phyloP scores from a whole-genome alignment of 1,140 invertebrate species.

The Hesperophylax magnus region DNA sequence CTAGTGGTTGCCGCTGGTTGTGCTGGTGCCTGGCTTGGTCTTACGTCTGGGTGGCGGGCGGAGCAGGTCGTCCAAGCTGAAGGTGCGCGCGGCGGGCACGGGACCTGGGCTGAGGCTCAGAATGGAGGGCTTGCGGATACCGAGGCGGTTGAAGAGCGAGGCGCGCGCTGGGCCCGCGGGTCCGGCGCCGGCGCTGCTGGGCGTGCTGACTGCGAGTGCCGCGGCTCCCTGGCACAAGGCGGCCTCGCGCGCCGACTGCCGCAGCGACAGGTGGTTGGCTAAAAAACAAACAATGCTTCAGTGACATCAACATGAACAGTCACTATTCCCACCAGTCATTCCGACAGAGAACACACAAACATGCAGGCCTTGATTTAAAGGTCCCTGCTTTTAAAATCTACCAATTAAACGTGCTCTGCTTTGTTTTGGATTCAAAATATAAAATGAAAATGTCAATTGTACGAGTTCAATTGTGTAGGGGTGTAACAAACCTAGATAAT shows the following conservation, averaged over 20 bases:
- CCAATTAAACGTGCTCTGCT: too few species aligned
- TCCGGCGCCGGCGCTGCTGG: constrained; percentile 60
- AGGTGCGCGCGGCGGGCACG: constrained; percentile 76
- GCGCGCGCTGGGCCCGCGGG: constrained; percentile 65
- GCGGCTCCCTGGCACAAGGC: constrained; percentile 8
- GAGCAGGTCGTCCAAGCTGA: constrained; percentile 87
- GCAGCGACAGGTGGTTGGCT: constrained; percentile 60
- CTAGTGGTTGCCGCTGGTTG: not conserved
- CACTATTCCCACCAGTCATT: too few species aligned
- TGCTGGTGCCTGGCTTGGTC: constrained; percentile 55
- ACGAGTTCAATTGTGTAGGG: too few species aligned
- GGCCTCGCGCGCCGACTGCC: constrained; percentile 56
- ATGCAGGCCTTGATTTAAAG: not conserved
- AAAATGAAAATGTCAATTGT: too few species aligned
- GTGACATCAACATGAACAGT: too few species aligned
- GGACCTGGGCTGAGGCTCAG: constrained; percentile 73
- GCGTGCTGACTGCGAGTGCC: constrained; percentile 59
- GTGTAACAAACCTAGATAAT: too few species aligned
- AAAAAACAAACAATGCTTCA: constrained; percentile 18
- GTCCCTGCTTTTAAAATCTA: too few species aligned
- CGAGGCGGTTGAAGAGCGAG: constrained; percentile 81
- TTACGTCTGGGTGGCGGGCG: constrained; percentile 81
- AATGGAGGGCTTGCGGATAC: constrained; percentile 85
- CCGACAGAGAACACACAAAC: too few species aligned
- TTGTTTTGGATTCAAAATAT: too few species aligned